A percentile compares a stretch with the other conserved stretches of the same genome.
Evolutionary conservation across 2,113 vertebrate species (phyloP).

Genomic region (Hydrolagus affinis): DNA sequence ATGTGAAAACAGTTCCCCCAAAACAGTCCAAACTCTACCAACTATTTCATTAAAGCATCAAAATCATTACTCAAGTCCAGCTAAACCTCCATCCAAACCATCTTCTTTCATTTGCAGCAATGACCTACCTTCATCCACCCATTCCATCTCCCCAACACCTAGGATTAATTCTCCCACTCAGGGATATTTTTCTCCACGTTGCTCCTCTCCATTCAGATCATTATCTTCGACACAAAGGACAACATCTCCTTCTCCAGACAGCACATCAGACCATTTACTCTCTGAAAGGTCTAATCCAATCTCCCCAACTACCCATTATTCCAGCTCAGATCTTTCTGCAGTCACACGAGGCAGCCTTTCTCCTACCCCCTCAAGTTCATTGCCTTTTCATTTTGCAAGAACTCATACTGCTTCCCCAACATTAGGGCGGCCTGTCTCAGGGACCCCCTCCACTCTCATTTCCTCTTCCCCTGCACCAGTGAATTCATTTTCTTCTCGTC

Average conservation of each 20-base stretch:
- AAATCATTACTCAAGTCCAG: not conserved
- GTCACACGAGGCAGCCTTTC: conserved; percentile 58
- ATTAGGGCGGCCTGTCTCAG: conserved; percentile 50
- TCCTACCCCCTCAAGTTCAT: conserved; percentile 56
- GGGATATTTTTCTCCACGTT: not conserved
- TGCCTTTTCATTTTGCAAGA: conserved; percentile 47
- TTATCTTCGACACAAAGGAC: conserved; percentile 49
- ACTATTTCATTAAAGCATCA: not conserved
- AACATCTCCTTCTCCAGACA: conserved; percentile 61
- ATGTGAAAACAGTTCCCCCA: not conserved
- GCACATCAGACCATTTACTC: conserved; percentile 44
- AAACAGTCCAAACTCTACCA: not conserved
- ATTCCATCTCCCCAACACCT: not conserved
- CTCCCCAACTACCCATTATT: conserved; percentile 45
- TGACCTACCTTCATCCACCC: not conserved
- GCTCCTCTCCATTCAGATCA: conserved; percentile 35
- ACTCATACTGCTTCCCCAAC: conserved; percentile 43
- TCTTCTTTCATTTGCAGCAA: not conserved
- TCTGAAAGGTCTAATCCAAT: conserved; percentile 37
- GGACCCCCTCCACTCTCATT: conserved; percentile 38
- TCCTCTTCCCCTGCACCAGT: conserved; percentile 36
- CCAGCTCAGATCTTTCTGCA: conserved; percentile 53
- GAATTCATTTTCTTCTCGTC: not conserved
- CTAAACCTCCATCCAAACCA: not conserved
- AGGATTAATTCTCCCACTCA: not conserved